Evolutionary conservation across 2,888 invertebrate genomes (phyloP).

Genomic region (Spisula subtruncata): DNA sequence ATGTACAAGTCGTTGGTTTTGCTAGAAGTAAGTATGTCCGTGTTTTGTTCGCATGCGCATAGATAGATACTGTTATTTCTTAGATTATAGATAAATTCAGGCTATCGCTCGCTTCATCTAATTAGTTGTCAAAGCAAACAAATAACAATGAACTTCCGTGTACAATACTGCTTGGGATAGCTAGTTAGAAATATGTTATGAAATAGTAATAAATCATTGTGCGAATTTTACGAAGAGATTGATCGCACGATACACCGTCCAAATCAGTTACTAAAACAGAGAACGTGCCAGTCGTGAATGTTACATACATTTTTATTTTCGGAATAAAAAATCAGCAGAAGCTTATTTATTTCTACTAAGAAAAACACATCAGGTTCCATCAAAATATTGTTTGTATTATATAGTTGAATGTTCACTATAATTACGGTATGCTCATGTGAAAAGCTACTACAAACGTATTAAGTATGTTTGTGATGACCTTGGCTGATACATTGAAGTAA

Average conservation of each 20-base stretch:
- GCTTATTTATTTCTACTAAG: conserved; percentile 23
- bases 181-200: conserved; percentile 20
- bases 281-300: not conserved
- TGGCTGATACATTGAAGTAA: too few species aligned
- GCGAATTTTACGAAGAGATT: not conserved
- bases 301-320: conserved; percentile 6
- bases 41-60: not conserved
- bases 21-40: not conserved
- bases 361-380: not conserved
- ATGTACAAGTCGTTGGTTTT: not conserved
- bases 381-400: not conserved
- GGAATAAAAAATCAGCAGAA: not conserved
- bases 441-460: too few species aligned
- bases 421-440: too few species aligned
- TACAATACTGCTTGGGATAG: not conserved
- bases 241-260: conserved; percentile 26
- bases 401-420: too few species aligned
- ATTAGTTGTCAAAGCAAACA: conserved; percentile 42
- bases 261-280: conserved; percentile 17
- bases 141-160: conserved; percentile 12
- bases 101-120: conserved; percentile 24
- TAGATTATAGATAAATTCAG: not conserved
- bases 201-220: conserved; percentile 19
- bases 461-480: too few species aligned
- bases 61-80: not conserved